Evolutionary conservation across 2,888 invertebrate genomes (phyloP), one percentile per base, ranked within the genome.

Genomic region (Agrochola lychnidis): DNA sequence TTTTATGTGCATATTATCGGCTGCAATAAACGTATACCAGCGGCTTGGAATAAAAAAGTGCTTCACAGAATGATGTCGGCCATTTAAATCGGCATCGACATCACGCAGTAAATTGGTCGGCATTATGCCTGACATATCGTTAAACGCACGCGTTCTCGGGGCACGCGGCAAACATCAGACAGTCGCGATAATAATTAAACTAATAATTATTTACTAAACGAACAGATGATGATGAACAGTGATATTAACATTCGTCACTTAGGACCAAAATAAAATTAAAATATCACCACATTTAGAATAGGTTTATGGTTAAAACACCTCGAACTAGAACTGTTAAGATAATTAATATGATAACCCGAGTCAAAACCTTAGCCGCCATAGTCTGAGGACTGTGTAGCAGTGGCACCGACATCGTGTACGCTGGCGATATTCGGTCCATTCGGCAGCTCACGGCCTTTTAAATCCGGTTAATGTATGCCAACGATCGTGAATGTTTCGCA

Each of bases 1-100:
- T 82, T 85, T 72, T 62, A 82, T 73, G 61, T 22, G 67, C 67
- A 73, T 77, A 73, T 77, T 82, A 82, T 72, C 72, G 66, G 25
- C n/a, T 61, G 59, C 78, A 82, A 82, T 82, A 82, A 83, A 70
- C 48, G 40, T 67, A 73, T 59, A 73, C 62, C 45, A 76, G 66
- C 66, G 66, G 70, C 45, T 70, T 51, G 42, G 30, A 53, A 82
- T 85, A 82, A 82, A 83, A 82, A 77, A 63, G 48, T 73, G 62
- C 70, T 83, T 64, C 45, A 59, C 48, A 51, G 53, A 73, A 70
- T 85, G 85, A 82, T 82, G 40, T 77, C 53, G 22, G 30, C 59
- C 67, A 59, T 73, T 77, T 68, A 82, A 81, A 76, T 70, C 56
- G 76, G 48, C 67, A 51, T 53, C 45, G 72, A 53, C 40, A 25